Base-by-base conservation (phyloP, 2,888 invertebrate species). In the Eueremaeus valkanovi region DNA sequence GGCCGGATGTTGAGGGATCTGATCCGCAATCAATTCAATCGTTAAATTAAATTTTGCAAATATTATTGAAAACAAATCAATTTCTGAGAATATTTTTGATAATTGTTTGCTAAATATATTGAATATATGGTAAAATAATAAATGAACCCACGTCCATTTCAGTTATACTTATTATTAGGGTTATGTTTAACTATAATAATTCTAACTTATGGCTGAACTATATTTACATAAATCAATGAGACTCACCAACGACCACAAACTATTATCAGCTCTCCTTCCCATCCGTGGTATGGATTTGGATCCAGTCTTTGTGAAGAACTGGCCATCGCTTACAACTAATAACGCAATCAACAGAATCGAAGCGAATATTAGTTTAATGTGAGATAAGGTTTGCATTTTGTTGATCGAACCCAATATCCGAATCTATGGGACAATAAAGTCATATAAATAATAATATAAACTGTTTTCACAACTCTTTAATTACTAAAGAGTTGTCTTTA, bases 211-310 rank as follows among this genome's bases (percentile, higher is more conserved):
- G n/a, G n/a, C n/a, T n/a, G n/a, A n/a, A n/a, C n/a, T n/a, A n/a
- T n/a, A n/a, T n/a, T n/a, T n/a, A n/a, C n/a, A n/a, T n/a, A n/a
- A n/a, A n/a, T n/a, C n/a, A n/a, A n/a, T 33, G 24, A 24, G 11
- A 45, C 70, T 27, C 49, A 74, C 68, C 68, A 51, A n/a, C 18
- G 42, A 21, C 40, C 40, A 42, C 27, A 75, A 18, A 33, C 63
- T 51, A 75, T 75, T 75, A 33, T 75, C 75, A 24, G 51, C 76
- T 77, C 75, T 49, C 31, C 77, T 33, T 51, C 75, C 77, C 74
- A 77, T 76, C 74, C 77, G 33, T 13, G 77, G 77, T 9, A 77
- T 77, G n/a, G 77, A 76, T 74, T 77, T 77, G 27, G 74, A 74
- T 66, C 63, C 63, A 27, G 77, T 76, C 29, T 77, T 77, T 0